A percentile compares a stretch with the other conserved stretches of the same genome.
phyloP scores from a whole-genome alignment of 2,888 invertebrate genomes.

The Mimachlamys varia region DNA sequence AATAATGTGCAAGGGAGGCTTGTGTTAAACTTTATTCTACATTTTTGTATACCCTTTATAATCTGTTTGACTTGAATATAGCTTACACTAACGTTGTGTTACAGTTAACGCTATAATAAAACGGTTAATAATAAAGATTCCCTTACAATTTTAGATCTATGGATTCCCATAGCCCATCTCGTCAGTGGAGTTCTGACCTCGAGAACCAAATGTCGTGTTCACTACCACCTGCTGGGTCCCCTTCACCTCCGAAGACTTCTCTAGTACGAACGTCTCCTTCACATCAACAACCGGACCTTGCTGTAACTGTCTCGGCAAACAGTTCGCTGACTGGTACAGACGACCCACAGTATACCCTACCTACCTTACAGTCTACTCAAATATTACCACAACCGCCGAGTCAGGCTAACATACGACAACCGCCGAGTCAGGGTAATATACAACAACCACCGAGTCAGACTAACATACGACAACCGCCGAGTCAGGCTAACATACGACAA shows the following conservation, averaged over 20 bases:
- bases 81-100: background rate
- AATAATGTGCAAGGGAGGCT: too few relatives aligned
- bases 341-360: background rate
- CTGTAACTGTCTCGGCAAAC: background rate
- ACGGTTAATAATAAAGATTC: background rate
- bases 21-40: too few relatives aligned
- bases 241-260: background rate
- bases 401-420: too few relatives aligned
- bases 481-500: background rate
- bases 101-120: too few relatives aligned
- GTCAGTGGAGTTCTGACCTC: background rate
- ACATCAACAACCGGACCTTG: background rate
- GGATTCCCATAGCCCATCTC: background rate
- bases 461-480: background rate
- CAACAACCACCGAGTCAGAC: background rate
- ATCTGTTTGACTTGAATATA: too few relatives aligned
- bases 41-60: too few relatives aligned
- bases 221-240: background rate
- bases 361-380: background rate
- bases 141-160: background rate
- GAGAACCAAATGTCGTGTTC: background rate
- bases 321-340: background rate
- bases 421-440: background rate
- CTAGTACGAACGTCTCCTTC: background rate
- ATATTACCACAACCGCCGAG: background rate